Percentiles rank a stretch among this genome's conserved stretches.
Conservation (phyloP, 2,113 vertebrate species). For the Equus przewalskii region DNA sequence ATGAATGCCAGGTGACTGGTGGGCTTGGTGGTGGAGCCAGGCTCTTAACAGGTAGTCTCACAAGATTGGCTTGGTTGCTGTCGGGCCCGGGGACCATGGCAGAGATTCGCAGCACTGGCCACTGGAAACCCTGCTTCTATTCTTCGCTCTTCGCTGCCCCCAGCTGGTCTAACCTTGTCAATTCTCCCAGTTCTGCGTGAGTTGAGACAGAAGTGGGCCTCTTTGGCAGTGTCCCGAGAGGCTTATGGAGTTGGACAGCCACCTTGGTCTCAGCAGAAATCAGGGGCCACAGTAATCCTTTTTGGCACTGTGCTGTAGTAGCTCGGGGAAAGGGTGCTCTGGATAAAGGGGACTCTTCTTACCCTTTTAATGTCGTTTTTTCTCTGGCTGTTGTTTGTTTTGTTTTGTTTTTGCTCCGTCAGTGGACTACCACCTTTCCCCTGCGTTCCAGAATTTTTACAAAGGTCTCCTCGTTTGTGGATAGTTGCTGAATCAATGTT, state of each 20-base stretch:
- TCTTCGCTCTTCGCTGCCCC: not conserved
- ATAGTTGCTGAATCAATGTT: not conserved
- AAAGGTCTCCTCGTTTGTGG: not conserved
- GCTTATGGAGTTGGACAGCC: too few relatives aligned
- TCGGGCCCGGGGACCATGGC: fast-evolving
- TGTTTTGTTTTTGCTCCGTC: not conserved
- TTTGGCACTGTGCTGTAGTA: fast-evolving
- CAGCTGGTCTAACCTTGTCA: fast-evolving
- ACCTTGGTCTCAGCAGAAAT: not conserved
- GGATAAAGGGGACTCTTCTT: not conserved
- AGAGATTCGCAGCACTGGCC: not conserved
- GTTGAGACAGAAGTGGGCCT: not conserved
- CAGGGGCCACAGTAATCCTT: too few relatives aligned
- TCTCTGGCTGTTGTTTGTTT: not conserved
- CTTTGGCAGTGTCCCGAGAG: too few relatives aligned
- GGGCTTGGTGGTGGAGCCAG: not conserved
- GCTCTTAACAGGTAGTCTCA: fast-evolving
- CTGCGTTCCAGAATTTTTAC: not conserved
- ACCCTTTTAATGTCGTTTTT: not conserved
- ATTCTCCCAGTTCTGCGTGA: not conserved
- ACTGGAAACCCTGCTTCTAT: not conserved
- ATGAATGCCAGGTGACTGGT: too few relatives aligned
- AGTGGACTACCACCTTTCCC: not conserved
- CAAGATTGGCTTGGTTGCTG: too few relatives aligned
- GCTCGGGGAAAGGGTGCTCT: not conserved